A percentile compares a stretch with the other conserved stretches of the same genome.
Evolutionary conservation across 2,888 invertebrate species (phyloP).

Genomic region (Phyllotreta cruciferae): DNA sequence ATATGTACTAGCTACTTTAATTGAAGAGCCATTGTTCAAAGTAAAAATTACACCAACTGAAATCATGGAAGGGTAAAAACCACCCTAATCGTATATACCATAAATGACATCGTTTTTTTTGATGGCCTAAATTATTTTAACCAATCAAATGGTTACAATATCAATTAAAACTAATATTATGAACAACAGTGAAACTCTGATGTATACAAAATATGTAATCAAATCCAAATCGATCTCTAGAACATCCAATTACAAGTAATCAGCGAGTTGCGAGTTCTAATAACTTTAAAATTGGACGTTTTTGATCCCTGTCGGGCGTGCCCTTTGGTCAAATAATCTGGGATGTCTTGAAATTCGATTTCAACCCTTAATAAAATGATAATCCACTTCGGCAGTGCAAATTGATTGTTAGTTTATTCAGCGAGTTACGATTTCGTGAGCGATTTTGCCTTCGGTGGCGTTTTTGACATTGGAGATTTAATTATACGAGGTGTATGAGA

Average conservation of each 20-base stretch:
- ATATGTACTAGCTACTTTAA: no score
- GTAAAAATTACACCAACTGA: no score
- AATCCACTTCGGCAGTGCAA: slow-evolving; percentile 22
- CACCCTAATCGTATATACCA: no score
- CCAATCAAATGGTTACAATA: no score
- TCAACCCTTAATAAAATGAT: slow-evolving; percentile 3
- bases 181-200: no score
- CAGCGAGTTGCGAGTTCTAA: slow-evolving; percentile 51
- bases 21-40: no score
- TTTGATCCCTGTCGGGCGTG: slow-evolving; percentile 54
- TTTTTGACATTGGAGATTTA: slow-evolving; percentile 2
- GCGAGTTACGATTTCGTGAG: background rate
- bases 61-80: no score
- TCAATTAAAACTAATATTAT: no score
- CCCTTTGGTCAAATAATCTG: slow-evolving; percentile 55
- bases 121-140: no score
- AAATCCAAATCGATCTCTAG: background rate
- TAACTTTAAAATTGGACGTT: slow-evolving; percentile 55
- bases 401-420: slow-evolving; percentile 44
- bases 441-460: slow-evolving; percentile 1
- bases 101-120: no score
- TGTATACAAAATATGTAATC: background rate
- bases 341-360: slow-evolving; percentile 21
- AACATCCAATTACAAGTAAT: slow-evolving; percentile 9
- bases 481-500: slow-evolving; percentile 2